A percentile compares a stretch with the other conserved stretches of the same genome.
These are phyloP conservation scores for Apodemus agrarius DNA, from an alignment of 2,797 vertebrate species.

Conservation along the genomic window DNA sequence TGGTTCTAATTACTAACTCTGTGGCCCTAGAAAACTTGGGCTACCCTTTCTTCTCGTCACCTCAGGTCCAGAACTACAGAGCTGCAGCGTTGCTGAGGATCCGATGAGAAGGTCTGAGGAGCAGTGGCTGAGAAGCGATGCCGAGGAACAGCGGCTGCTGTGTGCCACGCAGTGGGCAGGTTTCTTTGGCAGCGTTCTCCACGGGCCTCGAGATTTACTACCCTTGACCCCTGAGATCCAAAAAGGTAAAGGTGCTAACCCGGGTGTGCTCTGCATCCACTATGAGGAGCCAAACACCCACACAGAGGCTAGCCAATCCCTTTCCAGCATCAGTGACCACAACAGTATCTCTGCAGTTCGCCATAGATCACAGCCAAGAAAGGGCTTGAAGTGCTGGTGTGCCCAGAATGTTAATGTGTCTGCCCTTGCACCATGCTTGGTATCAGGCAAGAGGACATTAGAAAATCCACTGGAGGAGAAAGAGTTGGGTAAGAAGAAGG, in stretches of 20 bases:
- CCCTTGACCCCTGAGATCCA: neutral
- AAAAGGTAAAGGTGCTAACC: neutral
- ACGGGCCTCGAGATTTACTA: neutral
- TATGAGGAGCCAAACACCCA: neutral
- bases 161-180: neutral
- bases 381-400: neutral
- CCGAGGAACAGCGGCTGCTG: neutral
- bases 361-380: constrained; percentile 39
- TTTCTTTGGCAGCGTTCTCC: neutral
- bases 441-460: neutral
- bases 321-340: neutral
- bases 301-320: neutral
- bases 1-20: neutral
- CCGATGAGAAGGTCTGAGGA: neutral
- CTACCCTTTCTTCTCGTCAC: neutral
- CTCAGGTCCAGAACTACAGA: neutral
- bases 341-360: neutral
- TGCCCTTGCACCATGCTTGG: constrained; percentile 48
- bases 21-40: neutral
- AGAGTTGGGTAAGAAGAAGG: neutral
- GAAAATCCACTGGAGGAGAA: neutral
- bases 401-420: constrained; percentile 45
- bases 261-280: neutral
- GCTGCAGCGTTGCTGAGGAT: too few relatives aligned
- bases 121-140: too few relatives aligned